Base-by-base conservation (phyloP, 1,140 invertebrate species). In the Maconellicoccus hirsutus region DNA sequence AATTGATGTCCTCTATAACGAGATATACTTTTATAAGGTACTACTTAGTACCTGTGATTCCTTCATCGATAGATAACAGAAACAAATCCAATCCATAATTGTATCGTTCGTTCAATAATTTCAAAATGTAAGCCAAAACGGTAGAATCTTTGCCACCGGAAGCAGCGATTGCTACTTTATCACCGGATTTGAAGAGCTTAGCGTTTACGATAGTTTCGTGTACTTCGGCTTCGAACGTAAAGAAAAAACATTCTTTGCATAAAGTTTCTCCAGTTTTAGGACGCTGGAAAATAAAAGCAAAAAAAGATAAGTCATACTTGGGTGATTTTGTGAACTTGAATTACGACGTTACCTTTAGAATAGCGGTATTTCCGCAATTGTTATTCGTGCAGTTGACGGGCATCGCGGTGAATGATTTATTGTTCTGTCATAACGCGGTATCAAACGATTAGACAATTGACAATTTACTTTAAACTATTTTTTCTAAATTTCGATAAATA, bases 81-180 rank as follows among this genome's bases (percentile, higher is more conserved):
- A 95, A 85, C 26, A 99, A 82, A 69, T 98, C 87, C 0, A 99
- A 80, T 14, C 90, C 92, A 83, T 99, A 99, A 73, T 94, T 82
- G 77, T 98, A 89, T 72, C 89, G 85, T 75, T 96, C 85, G 80
- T 99, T 99, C 1, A 99, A 80, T 2, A 90, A 79, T 80, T 98
- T 98, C 74, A 99, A 79, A 1, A 96, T 85, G 79, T 94, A 88
- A 1, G 91, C 96, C 38, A 99, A 82, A 14, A 99, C 98, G 12
- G 98, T 99, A 0, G 96, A 99, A 80, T 99, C 98, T 84, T 99
- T 99, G 69, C 98, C 98, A 71, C 98, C 97, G 73, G 95, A 98
- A 25, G 96, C 97, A 39, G 92, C 97, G 66, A 99, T 88, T 4
- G 96, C 96, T 22, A 99, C 92, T 73, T 88, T 90, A 76, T 96